Percentiles rank a stretch among this genome's conserved stretches.
Conservation (phyloP, 1,140 invertebrate species). For the Drosophila lacteicornis region DNA sequence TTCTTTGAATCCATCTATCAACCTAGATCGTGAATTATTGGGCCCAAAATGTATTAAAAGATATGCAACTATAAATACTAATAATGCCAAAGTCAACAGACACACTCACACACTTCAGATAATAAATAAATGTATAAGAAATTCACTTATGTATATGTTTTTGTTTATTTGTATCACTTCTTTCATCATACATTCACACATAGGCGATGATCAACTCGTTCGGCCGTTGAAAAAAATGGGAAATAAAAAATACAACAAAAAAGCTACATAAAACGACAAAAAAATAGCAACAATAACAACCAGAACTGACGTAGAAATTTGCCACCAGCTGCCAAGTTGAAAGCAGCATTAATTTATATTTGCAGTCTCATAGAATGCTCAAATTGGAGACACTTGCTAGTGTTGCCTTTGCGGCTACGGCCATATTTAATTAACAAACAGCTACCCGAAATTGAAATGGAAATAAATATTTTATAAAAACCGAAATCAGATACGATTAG, state of each 20-base stretch:
- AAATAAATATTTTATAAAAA: conserved; percentile 45
- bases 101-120: conserved; percentile 29
- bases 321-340: conserved; percentile 70
- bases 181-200: conserved; percentile 59
- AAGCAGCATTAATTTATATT: conserved; percentile 59
- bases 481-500: conserved; percentile 59
- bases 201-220: conserved; percentile 54
- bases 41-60: conserved; percentile 37
- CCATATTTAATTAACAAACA: conserved; percentile 39
- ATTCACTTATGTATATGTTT: conserved; percentile 11
- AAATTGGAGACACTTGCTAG: conserved; percentile 36
- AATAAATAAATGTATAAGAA: conserved; percentile 30
- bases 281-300: conserved; percentile 41
- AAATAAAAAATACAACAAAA: conserved; percentile 58
- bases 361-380: conserved; percentile 29
- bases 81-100: conserved; percentile 62
- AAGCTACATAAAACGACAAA: conserved; percentile 12
- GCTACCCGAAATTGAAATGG: conserved; percentile 25
- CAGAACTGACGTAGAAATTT: conserved; percentile 66
- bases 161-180: conserved; percentile 68
- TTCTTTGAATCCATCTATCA: not conserved
- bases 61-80: conserved; percentile 48
- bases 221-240: conserved; percentile 57
- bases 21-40: conserved; percentile 38
- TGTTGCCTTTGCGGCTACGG: conserved; percentile 3